A percentile compares a stretch with the other conserved stretches of the same genome.
phyloP scores from a whole-genome alignment of 1,140 invertebrate genomes.

The Pemphigus obesinymphae region DNA sequence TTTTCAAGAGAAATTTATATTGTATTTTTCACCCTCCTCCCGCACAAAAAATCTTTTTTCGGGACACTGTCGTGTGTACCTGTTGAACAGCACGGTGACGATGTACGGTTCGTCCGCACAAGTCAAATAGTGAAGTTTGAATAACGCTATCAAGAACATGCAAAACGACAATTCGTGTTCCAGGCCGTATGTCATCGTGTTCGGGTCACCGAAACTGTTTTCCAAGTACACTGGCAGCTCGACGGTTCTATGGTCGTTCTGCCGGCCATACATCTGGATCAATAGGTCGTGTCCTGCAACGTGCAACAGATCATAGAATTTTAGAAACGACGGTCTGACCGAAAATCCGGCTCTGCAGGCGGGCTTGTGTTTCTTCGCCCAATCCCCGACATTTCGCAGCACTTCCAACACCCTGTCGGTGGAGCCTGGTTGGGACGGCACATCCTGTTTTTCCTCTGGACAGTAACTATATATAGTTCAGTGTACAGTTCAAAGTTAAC shows the following conservation, averaged over 20 bases:
- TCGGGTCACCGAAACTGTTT: not conserved
- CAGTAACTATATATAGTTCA: too few relatives aligned
- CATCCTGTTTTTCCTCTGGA: too few relatives aligned
- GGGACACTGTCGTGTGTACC: too few relatives aligned
- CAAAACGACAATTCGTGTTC: slow-evolving; percentile 7
- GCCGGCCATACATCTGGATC: not conserved
- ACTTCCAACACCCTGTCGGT: not conserved
- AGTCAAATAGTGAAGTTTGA: not conserved
- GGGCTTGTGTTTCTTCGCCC: too few relatives aligned
- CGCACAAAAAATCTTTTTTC: too few relatives aligned
- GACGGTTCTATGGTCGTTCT: not conserved
- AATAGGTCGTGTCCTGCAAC: not conserved
- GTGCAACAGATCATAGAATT: not conserved
- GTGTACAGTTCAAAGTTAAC: too few relatives aligned
- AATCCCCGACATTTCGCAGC: not conserved
- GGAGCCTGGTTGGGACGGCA: too few relatives aligned
- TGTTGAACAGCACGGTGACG: not conserved
- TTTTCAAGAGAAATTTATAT: too few relatives aligned
- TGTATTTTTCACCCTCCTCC: too few relatives aligned
- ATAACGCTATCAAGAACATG: not conserved
- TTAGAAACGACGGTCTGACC: not conserved
- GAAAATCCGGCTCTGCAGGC: too few relatives aligned
- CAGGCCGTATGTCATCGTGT: not conserved
- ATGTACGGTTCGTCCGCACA: not conserved
- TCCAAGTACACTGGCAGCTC: not conserved